Evolutionary conservation across 2,797 vertebrate species (phyloP).

Genomic region (Setipinna tenuifilis): DNA sequence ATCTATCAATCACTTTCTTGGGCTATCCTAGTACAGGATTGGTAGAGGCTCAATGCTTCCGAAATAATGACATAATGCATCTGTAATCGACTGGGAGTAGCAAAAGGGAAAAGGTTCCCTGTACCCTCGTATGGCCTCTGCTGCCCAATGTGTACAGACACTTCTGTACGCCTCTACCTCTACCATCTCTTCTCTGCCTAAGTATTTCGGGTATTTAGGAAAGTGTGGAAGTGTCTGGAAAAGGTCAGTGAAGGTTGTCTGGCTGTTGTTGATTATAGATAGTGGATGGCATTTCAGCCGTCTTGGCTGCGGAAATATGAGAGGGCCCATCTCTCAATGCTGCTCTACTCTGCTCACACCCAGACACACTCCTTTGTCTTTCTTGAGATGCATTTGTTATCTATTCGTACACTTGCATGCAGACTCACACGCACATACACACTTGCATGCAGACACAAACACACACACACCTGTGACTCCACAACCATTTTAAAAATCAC

Average conservation of each 20-base stretch:
- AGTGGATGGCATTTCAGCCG: background rate
- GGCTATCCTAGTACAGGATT: background rate
- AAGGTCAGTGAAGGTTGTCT: constrained; percentile 14
- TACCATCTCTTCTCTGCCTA: background rate
- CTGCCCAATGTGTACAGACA: background rate
- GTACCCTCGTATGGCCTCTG: background rate
- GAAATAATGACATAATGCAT: background rate
- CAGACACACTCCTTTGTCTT: background rate
- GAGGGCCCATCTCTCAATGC: background rate
- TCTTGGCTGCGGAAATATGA: background rate
- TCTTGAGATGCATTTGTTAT: background rate
- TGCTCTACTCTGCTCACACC: background rate
- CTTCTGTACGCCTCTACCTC: background rate
- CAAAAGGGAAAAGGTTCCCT: background rate
- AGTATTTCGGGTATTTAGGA: background rate
- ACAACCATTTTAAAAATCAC: background rate
- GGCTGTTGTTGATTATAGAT: constrained; percentile 12
- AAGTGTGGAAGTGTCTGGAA: background rate
- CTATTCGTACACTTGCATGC: background rate
- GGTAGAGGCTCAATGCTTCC: background rate
- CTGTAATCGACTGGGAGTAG: background rate
- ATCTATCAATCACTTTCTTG: background rate
- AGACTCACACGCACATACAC: background rate
- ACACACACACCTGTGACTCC: background rate
- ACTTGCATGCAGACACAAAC: background rate